These are phyloP conservation scores for Chymomyza amoena DNA, from an alignment of 2,888 invertebrate species.

Conservation along the genomic window DNA sequence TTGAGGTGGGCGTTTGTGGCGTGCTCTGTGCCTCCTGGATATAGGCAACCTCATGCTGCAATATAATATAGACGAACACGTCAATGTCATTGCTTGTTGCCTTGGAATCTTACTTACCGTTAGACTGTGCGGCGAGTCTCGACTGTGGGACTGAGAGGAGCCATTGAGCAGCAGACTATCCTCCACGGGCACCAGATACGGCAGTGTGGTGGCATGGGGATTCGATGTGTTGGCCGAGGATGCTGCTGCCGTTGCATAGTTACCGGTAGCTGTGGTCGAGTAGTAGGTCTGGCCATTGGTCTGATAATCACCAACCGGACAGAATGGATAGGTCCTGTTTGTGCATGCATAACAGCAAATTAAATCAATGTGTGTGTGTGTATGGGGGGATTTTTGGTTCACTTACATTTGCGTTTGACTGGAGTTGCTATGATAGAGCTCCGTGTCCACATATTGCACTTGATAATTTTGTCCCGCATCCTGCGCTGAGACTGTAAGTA, in stretches of 20 bases:
- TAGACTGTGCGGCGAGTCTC: slow-evolving; percentile 85
- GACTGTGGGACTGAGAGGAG: slow-evolving; percentile 79
- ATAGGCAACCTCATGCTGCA: slow-evolving; percentile 77
- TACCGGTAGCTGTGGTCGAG: slow-evolving; percentile 80
- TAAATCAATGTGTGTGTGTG: not conserved
- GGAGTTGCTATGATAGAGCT: slow-evolving; percentile 83
- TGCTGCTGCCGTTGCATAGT: slow-evolving; percentile 81
- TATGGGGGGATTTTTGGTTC: not conserved
- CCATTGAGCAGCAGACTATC: slow-evolving; percentile 82
- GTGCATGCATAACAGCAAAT: not conserved
- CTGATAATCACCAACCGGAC: slow-evolving; percentile 84
- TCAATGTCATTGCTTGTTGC: slow-evolving; percentile 45
- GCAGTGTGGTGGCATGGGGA: slow-evolving; percentile 78
- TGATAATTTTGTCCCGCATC: slow-evolving; percentile 81
- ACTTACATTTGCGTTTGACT: slow-evolving; percentile 82
- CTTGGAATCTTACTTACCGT: slow-evolving; percentile 80
- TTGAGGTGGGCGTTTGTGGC: slow-evolving; percentile 80
- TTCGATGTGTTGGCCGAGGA: slow-evolving; percentile 68
- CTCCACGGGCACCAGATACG: slow-evolving; percentile 86
- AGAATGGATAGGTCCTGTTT: slow-evolving; percentile 86
- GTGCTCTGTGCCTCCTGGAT: slow-evolving; percentile 77
- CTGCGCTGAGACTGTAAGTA: slow-evolving; percentile 76
- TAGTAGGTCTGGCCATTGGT: slow-evolving; percentile 83
- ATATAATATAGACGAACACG: slow-evolving; percentile 30
- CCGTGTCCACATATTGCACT: slow-evolving; percentile 87